A percentile compares a stretch with the other conserved stretches of the same genome.
These are phyloP conservation scores for Dendrocopos noguchii DNA, from an alignment of 2,113 vertebrate genomes.

Conservation along the genomic window DNA sequence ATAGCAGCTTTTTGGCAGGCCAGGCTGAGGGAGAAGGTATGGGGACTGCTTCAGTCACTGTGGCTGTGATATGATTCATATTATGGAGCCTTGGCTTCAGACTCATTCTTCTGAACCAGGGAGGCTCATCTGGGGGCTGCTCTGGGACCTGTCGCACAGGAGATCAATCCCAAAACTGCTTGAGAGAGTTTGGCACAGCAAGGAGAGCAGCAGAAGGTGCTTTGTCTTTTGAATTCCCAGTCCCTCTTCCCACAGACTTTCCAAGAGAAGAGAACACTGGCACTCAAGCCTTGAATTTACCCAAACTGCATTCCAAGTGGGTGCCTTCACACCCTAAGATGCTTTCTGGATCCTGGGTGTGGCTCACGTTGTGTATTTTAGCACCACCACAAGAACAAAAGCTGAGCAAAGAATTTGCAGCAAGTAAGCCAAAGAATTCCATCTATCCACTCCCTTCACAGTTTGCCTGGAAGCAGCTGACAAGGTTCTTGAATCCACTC, in stretches of 20 bases:
- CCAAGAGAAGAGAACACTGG: neutral
- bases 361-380: neutral
- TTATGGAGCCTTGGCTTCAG: neutral
- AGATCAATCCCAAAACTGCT: neutral
- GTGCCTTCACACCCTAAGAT: neutral
- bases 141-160: neutral
- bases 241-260: neutral
- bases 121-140: neutral
- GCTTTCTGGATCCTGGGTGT: neutral
- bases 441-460: neutral
- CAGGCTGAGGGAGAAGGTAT: neutral
- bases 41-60: neutral
- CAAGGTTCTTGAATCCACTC: neutral
- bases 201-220: neutral
- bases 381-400: neutral
- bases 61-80: neutral
- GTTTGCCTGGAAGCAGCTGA: neutral
- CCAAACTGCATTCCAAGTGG: neutral
- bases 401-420: slow-evolving; percentile 5
- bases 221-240: neutral
- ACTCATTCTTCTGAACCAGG: neutral
- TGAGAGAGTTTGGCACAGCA: too few relatives aligned
- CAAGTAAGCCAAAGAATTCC: slow-evolving; percentile 3
- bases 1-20: fast-evolving
- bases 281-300: neutral